Evolutionary conservation across 2,113 vertebrate genomes (phyloP), one percentile per base, ranked within the genome.

Genomic region (Clarias gariepinus): DNA sequence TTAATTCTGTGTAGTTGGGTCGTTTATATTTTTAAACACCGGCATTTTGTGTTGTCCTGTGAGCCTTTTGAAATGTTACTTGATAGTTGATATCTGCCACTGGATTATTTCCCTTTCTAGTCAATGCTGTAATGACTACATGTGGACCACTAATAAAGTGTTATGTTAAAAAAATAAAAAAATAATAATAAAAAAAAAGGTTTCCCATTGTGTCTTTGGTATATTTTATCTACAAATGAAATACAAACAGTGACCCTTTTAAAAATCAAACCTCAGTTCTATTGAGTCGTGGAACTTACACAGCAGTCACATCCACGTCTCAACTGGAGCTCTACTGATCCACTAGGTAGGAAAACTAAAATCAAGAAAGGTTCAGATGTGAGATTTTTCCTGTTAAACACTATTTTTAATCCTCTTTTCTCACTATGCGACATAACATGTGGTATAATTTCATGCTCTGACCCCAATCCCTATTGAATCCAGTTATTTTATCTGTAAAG

Each of bases 101-200:
- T 58, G 74, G 25, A 82, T 64, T 12, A 23, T 33, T 82, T 82
- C 28, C 13, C 33, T 61, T 83, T 81, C 74, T 47, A 55, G 61
- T 47, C 16, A 58, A 71, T 36, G 60, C 9, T 77, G 58, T 74
- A 82, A 73, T 58, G 33, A 55, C 41, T 58, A 30, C 58, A n/a
- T 78, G 55, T 36, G 60, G 28, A 61, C 66, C 78, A 78, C 28
- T 53, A 85, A 82, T 84, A 89, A 87, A 87, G 25, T 13, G 58
- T 71, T 60, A 79, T 33, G 83, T 69, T 69, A 47, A 4, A 41
- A 41, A 41, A 41, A 41, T 4, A 41, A 41, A 41, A 41, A 4
- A 4, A 47, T 47, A 47, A 6, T 6, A 6, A 47, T 47, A 47
- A 6, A 8, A 8, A 47, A 47, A 47, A 47, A 8, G 47, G 1